phyloP scores from a whole-genome alignment of 2,888 invertebrate species.

The Troides aeacus region DNA sequence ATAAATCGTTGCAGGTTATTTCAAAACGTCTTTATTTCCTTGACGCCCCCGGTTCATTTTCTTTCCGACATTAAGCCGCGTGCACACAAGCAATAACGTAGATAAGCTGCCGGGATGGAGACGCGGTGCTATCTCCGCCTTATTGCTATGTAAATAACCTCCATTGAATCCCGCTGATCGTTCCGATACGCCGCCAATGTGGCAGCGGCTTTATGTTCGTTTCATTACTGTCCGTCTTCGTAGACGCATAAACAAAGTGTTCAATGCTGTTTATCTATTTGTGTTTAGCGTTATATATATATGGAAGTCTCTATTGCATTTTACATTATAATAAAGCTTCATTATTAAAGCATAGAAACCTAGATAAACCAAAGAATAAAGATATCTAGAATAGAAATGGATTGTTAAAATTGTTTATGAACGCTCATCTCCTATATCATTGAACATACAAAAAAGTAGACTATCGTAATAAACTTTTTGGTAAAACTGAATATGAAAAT shows the following conservation, averaged over 20 bases:
- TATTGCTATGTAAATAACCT: slow-evolving; percentile 78
- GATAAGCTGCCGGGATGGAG: slow-evolving; percentile 61
- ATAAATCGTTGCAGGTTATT: slow-evolving; percentile 61
- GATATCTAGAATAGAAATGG: no score
- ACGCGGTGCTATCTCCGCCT: slow-evolving; percentile 63
- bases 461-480: no score
- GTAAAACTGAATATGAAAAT: no score
- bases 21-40: slow-evolving; percentile 61
- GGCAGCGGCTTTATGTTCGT: slow-evolving; percentile 69
- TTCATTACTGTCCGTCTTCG: slow-evolving; percentile 45
- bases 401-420: no score
- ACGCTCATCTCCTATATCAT: neutral
- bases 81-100: slow-evolving; percentile 71
- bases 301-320: no score
- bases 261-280: slow-evolving; percentile 13
- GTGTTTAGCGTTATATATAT: no score
- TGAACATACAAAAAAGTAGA: no score
- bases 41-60: slow-evolving; percentile 63
- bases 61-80: slow-evolving; percentile 68
- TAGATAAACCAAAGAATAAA: no score
- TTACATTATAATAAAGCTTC: no score
- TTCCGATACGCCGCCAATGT: slow-evolving; percentile 67
- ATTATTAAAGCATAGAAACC: no score
- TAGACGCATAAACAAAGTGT: slow-evolving; percentile 22
- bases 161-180: slow-evolving; percentile 70